Percentiles rank a stretch among this genome's conserved stretches.
These are phyloP conservation scores for pig (Sus scrofa) DNA, from an alignment of 2,113 vertebrate species.

Conservation along the genomic window DNA sequence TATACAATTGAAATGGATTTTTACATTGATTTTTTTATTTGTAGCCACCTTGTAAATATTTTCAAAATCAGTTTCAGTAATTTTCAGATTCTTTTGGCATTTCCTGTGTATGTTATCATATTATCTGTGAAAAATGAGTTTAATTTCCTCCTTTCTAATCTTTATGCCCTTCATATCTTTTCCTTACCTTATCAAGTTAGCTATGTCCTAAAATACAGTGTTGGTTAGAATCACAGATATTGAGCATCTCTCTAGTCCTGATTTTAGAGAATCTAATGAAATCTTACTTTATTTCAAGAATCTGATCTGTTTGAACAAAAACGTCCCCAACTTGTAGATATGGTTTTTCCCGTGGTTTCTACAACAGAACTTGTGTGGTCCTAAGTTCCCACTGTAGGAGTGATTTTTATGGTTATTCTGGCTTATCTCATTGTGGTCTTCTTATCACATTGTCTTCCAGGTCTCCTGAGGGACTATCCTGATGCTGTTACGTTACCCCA, in stretches of 20 bases:
- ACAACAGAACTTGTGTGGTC: not conserved
- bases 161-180: not conserved
- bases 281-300: not conserved
- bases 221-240: constrained; percentile 13
- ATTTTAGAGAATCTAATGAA: constrained; percentile 7
- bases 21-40: not conserved
- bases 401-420: not conserved
- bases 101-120: not conserved
- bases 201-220: not conserved
- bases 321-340: not conserved
- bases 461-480: too few species aligned
- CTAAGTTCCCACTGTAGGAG: not conserved
- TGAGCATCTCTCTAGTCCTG: not conserved
- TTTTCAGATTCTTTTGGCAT: not conserved
- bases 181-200: not conserved
- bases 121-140: not conserved
- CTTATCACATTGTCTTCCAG: too few species aligned
- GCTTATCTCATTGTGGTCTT: not conserved
- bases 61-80: not conserved
- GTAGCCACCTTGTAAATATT: not conserved
- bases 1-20: not conserved
- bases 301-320: constrained; percentile 20
- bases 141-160: not conserved
- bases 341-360: not conserved
- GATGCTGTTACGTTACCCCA: too few species aligned